phyloP scores from a whole-genome alignment of 2,113 vertebrate species.

The Paedocypris sp. region DNA sequence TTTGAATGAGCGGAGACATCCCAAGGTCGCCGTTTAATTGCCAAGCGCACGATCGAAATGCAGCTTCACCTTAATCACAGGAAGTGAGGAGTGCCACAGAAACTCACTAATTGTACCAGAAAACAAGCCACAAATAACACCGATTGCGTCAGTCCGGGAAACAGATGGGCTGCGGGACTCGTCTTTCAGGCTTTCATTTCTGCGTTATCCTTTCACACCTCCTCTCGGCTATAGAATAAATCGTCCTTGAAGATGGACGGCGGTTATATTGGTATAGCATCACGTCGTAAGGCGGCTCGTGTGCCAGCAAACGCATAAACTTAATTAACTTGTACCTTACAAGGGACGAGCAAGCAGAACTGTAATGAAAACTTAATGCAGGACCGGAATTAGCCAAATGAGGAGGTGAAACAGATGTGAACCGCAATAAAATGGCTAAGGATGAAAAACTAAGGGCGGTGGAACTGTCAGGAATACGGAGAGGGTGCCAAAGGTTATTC shows the following conservation, averaged over 20 bases:
- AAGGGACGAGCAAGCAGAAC: neutral
- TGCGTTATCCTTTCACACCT: constrained; percentile 4
- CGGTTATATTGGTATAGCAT: constrained; percentile 34
- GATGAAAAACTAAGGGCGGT: neutral
- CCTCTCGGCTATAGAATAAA: constrained; percentile 21
- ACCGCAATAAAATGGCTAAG: neutral
- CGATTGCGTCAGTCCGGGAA: neutral
- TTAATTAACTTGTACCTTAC: constrained; percentile 35
- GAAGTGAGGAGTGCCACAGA: neutral
- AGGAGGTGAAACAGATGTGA: constrained; percentile 9
- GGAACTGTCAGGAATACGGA: neutral
- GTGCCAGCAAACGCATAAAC: constrained; percentile 34
- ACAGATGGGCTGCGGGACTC: neutral
- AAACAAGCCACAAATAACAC: constrained; percentile 1
- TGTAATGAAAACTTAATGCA: constrained; percentile 19
- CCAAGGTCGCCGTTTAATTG: neutral
- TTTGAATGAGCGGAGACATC: neutral
- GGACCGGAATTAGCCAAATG: neutral
- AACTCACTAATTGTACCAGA: neutral
- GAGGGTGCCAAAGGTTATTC: neutral
- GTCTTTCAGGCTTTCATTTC: constrained; percentile 2
- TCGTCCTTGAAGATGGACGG: constrained; percentile 35
- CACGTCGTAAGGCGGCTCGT: constrained; percentile 10
- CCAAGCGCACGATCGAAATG: neutral
- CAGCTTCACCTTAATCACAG: neutral